Evolutionary conservation across 2,113 vertebrate genomes (phyloP).

Genomic region (Actenoides hombroni): DNA sequence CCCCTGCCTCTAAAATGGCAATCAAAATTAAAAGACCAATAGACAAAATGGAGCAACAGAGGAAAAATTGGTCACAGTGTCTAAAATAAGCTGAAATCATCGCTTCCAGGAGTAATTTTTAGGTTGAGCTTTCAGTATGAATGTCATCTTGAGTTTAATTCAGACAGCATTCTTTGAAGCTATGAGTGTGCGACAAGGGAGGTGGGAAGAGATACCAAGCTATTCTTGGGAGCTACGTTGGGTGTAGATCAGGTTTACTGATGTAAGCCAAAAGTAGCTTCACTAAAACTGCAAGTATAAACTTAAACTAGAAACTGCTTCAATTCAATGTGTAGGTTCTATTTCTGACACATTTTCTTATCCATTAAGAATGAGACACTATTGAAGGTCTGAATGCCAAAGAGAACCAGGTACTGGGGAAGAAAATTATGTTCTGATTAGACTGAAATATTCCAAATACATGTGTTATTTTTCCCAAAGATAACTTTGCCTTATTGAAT

Average conservation of each 20-base stretch:
- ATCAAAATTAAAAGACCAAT: background rate
- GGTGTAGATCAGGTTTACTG: background rate
- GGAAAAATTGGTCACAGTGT: background rate
- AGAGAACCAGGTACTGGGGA: background rate
- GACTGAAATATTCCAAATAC: background rate
- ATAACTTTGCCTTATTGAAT: background rate
- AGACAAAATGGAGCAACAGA: background rate
- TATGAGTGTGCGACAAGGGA: background rate
- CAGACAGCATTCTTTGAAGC: background rate
- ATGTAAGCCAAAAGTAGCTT: background rate
- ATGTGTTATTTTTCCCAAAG: background rate
- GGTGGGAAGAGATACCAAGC: background rate
- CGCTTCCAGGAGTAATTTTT: background rate
- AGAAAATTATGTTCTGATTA: background rate
- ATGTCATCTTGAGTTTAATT: background rate
- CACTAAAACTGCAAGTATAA: background rate
- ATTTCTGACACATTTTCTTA: background rate
- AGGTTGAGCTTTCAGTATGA: background rate
- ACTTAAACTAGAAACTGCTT: background rate
- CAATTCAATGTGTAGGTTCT: background rate
- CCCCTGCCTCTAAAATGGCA: background rate
- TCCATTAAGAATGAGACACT: background rate
- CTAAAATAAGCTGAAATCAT: background rate
- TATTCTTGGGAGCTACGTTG: background rate
- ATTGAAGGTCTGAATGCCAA: background rate